Conservation (phyloP, 2,888 invertebrate species). For the Tetrapedia diversipes region DNA sequence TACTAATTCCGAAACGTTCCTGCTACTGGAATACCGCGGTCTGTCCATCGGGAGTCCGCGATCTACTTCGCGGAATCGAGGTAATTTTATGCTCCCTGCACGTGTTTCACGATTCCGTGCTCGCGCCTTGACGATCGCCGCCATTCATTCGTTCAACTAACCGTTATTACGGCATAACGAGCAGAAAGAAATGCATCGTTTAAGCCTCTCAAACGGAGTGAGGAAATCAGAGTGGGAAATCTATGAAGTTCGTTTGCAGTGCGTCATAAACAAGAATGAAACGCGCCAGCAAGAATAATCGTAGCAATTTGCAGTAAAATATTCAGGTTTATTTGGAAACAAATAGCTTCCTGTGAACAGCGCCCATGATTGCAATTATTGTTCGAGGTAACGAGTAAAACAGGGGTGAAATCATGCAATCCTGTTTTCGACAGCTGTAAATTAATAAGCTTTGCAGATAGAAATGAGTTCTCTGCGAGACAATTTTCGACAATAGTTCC, state of each 20-base stretch:
- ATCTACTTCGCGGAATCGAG: constrained; percentile 7
- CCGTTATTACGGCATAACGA: constrained; percentile 20
- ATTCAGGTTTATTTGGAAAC: neutral
- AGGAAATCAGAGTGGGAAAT: neutral
- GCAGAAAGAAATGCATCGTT: neutral
- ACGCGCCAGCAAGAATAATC: neutral
- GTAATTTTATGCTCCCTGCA: constrained; percentile 4
- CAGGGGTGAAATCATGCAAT: neutral
- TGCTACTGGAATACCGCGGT: neutral
- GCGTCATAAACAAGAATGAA: neutral
- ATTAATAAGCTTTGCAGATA: no score
- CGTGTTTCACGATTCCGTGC: neutral
- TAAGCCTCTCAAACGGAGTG: neutral
- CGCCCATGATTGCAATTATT: neutral
- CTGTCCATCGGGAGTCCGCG: constrained; percentile 9
- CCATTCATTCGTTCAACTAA: neutral
- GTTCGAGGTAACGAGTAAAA: neutral
- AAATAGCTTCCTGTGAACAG: neutral
- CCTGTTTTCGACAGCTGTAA: no score
- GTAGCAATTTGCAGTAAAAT: accelerated
- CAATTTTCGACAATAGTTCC: neutral
- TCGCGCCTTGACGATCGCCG: neutral
- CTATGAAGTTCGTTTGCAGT: neutral
- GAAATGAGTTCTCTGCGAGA: neutral
- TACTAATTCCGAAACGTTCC: constrained; percentile 11